Percentiles rank a stretch among this genome's conserved stretches.
phyloP scores from a whole-genome alignment of 2,888 invertebrate genomes.

The Epicampocera succincta region DNA sequence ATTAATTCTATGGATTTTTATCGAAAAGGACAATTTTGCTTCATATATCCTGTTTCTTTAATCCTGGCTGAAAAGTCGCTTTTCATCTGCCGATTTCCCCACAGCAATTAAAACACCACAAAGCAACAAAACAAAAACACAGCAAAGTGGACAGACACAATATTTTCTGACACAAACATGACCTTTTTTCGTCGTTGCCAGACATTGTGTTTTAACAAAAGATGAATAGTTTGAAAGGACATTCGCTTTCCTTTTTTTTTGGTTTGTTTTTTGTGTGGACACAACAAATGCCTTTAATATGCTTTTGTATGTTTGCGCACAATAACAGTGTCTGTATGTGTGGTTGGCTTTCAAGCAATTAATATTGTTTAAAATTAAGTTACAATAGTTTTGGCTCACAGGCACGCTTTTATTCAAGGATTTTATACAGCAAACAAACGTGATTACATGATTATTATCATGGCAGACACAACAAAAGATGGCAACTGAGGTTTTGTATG shows the following conservation, averaged over 20 bases:
- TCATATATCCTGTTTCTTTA: constrained; percentile 12
- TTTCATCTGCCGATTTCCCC: constrained; percentile 80
- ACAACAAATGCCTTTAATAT: constrained; percentile 32
- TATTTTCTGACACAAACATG: constrained; percentile 7
- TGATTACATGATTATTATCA: constrained; percentile 40
- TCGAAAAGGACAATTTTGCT: neutral
- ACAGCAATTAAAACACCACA: constrained; percentile 81
- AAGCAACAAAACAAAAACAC: constrained; percentile 44
- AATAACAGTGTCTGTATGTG: neutral
- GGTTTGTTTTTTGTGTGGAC: neutral
- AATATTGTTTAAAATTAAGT: constrained; percentile 30
- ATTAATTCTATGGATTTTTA: neutral
- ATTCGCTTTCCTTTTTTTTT: constrained; percentile 6
- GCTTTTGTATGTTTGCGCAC: neutral
- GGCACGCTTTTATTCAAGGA: constrained; percentile 5
- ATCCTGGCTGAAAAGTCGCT: constrained; percentile 73
- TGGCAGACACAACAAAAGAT: constrained; percentile 42
- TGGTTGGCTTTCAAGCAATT: constrained; percentile 34
- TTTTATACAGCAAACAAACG: constrained; percentile 42
- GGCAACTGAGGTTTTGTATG: neutral
- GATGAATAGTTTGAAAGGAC: constrained; percentile 56
- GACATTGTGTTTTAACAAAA: constrained; percentile 50
- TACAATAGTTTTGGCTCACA: constrained; percentile 3
- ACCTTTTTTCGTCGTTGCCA: constrained; percentile 35
- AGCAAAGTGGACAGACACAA: neutral